Evolutionary conservation across 2,797 vertebrate genomes (phyloP).

Genomic region (Alfaro cultratus): DNA sequence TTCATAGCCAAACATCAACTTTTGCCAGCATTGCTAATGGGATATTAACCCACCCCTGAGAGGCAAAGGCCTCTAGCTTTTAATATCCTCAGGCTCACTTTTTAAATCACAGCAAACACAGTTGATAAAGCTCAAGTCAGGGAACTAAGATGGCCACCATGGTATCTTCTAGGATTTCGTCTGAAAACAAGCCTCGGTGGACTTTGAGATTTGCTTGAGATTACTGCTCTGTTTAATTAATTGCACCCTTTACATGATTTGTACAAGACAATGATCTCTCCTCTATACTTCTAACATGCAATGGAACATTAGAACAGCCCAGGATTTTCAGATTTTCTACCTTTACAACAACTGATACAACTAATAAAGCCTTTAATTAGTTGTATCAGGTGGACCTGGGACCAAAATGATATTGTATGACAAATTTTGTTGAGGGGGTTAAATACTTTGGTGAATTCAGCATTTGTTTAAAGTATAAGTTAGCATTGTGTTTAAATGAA

Average conservation of each 20-base stretch:
- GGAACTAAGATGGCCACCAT: not conserved
- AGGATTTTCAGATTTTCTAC: not conserved
- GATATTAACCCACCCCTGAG: not conserved
- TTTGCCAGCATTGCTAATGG: not conserved
- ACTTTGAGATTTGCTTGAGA: not conserved
- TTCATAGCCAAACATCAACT: not conserved
- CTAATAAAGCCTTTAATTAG: too few relatives aligned
- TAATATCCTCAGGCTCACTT: not conserved
- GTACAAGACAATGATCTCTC: not conserved
- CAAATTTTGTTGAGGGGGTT: not conserved
- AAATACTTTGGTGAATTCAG: not conserved
- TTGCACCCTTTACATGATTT: too few relatives aligned
- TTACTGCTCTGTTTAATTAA: not conserved
- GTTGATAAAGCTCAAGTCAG: not conserved
- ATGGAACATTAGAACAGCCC: not conserved
- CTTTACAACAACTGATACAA: not conserved
- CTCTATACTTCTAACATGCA: not conserved
- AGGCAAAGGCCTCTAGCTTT: not conserved
- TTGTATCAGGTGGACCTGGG: too few relatives aligned
- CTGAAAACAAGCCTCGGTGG: not conserved
- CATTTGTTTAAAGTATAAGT: not conserved
- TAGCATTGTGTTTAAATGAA: not conserved
- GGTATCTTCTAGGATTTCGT: not conserved
- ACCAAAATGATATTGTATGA: too few relatives aligned
- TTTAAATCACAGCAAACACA: not conserved